A percentile compares a stretch with the other conserved stretches of the same genome.
These are phyloP conservation scores for Lingula anatina DNA, from an alignment of 2,888 invertebrate species.

Conservation along the genomic window DNA sequence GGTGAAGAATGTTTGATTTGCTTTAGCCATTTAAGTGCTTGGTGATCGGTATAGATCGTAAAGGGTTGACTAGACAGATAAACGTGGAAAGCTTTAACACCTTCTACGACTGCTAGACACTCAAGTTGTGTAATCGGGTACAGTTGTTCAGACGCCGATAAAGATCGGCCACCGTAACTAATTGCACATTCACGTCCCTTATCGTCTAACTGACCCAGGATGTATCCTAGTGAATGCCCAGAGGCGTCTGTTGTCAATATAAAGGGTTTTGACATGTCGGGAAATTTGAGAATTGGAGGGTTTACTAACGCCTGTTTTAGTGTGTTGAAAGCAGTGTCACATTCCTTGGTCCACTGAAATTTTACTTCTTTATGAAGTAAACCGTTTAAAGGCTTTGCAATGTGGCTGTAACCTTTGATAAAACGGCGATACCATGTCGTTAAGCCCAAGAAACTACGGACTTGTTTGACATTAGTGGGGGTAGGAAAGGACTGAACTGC, in stretches of 20 bases:
- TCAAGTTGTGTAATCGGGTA: constrained; percentile 12
- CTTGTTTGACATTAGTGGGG: neutral
- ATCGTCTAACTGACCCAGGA: constrained; percentile 14
- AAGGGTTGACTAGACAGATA: constrained; percentile 13
- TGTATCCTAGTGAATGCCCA: constrained; percentile 14
- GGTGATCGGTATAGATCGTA: constrained; percentile 16
- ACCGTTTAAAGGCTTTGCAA: constrained; percentile 31
- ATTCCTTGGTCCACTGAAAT: constrained; percentile 28
- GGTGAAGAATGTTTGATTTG: constrained; percentile 6
- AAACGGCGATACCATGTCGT: constrained; percentile 40
- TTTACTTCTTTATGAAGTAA: constrained; percentile 25
- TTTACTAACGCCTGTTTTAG: constrained; percentile 24
- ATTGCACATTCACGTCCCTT: constrained; percentile 13
- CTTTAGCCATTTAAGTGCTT: constrained; percentile 12
- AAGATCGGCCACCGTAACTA: constrained; percentile 13
- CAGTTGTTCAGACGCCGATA: constrained; percentile 8
- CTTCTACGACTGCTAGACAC: constrained; percentile 11
- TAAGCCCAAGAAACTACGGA: neutral
- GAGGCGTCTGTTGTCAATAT: constrained; percentile 14
- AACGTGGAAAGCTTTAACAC: constrained; percentile 11
- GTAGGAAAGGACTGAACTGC: neutral
- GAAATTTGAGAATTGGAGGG: constrained; percentile 16
- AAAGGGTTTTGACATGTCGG: constrained; percentile 14
- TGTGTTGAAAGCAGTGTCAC: constrained; percentile 30
- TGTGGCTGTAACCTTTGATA: too few species aligned